These are phyloP conservation scores for Pangasius macronema DNA, from an alignment of 2,797 vertebrate genomes.

Conservation along the genomic window DNA sequence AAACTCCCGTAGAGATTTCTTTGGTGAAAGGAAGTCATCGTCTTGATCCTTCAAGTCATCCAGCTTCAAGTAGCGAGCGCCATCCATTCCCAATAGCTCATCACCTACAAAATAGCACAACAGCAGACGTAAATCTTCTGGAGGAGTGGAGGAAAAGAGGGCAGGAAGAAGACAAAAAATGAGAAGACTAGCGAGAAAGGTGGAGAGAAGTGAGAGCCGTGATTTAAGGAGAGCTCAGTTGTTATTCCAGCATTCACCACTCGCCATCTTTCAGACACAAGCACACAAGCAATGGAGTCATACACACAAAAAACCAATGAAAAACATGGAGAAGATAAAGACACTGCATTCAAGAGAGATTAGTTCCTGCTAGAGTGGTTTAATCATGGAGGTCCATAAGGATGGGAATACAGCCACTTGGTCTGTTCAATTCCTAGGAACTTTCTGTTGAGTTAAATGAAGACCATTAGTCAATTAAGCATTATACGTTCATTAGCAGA, in stretches of 20 bases:
- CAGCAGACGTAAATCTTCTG: not conserved
- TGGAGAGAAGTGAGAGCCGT: constrained; percentile 17
- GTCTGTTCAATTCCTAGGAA: constrained; percentile 42
- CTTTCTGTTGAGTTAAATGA: constrained; percentile 49
- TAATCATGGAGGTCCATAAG: constrained; percentile 33
- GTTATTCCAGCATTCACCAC: constrained; percentile 40
- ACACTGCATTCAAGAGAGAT: constrained; percentile 59
- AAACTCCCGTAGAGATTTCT: constrained; percentile 86
- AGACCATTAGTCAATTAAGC: constrained; percentile 45
- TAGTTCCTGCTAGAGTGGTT: constrained; percentile 44
- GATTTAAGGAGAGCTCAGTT: not conserved
- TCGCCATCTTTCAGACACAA: constrained; percentile 58
- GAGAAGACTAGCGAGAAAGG: constrained; percentile 24
- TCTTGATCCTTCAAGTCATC: constrained; percentile 87
- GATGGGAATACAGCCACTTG: constrained; percentile 34
- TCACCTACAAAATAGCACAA: constrained; percentile 77
- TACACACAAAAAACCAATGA: constrained; percentile 70
- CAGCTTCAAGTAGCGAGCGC: constrained; percentile 81
- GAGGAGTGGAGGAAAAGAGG: not conserved
- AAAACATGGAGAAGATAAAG: constrained; percentile 55
- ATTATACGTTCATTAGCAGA: constrained; percentile 30
- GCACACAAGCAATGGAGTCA: constrained; percentile 70
- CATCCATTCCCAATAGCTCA: constrained; percentile 81
- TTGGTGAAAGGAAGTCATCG: constrained; percentile 84
- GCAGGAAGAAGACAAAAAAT: constrained; percentile 19